Evolutionary conservation across 2,888 invertebrate species (phyloP).

Genomic region (Pasiphila rectangulata): DNA sequence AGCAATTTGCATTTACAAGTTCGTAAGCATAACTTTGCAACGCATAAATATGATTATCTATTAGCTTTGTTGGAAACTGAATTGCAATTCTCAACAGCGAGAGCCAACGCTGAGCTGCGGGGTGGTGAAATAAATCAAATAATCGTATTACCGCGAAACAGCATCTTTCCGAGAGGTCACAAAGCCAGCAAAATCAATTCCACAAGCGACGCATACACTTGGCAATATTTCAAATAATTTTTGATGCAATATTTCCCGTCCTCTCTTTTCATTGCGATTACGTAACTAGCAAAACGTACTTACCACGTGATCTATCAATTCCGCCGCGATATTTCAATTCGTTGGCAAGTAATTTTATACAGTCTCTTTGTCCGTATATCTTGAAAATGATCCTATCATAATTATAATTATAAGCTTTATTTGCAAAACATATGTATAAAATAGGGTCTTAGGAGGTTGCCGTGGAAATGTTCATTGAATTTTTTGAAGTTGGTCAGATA

Average conservation of each 20-base stretch:
- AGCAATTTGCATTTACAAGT: neutral
- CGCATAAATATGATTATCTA: too few species aligned
- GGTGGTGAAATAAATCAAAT: neutral
- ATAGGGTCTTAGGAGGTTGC: too few species aligned
- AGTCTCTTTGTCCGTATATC: slow-evolving; percentile 1
- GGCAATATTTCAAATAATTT: slow-evolving; percentile 75
- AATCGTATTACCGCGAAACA: slow-evolving; percentile 40
- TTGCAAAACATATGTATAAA: too few species aligned
- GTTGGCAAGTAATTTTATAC: slow-evolving; percentile 20
- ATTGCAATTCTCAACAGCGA: too few species aligned
- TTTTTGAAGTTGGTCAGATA: slow-evolving; percentile 1
- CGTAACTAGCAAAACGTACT: slow-evolving; percentile 45
- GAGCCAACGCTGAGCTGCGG: neutral
- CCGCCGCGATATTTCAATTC: slow-evolving; percentile 25
- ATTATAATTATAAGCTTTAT: too few species aligned
- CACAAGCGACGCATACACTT: slow-evolving; percentile 61
- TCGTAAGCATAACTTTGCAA: too few species aligned
- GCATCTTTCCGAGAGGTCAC: slow-evolving; percentile 43
- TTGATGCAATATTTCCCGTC: slow-evolving; percentile 66
- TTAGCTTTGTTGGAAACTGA: too few species aligned
- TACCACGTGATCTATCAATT: slow-evolving; percentile 44
- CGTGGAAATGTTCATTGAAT: slow-evolving; percentile 1
- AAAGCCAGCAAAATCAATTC: slow-evolving; percentile 67
- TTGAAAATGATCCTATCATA: neutral
- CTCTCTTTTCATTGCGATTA: slow-evolving; percentile 50